Conservation (phyloP, 37 sponge, comb jelly and placozoan species). For the Corticium candelabrum region DNA sequence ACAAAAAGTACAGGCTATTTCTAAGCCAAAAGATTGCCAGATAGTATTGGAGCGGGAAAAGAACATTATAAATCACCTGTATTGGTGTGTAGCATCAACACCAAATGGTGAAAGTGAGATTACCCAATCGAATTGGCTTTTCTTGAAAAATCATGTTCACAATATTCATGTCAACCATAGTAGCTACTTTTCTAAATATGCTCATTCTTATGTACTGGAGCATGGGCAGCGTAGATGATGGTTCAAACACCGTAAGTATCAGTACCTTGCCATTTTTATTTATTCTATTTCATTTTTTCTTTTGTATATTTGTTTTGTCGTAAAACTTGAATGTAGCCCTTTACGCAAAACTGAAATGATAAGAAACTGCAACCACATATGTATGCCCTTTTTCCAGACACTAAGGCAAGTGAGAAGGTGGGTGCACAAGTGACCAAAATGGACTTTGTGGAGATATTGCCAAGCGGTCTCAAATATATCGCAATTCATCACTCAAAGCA, state of each 20-base stretch:
- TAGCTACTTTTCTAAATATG: slow-evolving; percentile 18
- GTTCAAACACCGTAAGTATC: slow-evolving; percentile 38
- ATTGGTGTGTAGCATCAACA: slow-evolving; percentile 43
- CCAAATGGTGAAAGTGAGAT: slow-evolving; percentile 9
- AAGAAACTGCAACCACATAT: too few species aligned
- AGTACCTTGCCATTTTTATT: too few species aligned
- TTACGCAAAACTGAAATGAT: too few species aligned
- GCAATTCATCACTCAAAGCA: not conserved
- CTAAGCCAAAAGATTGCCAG: slow-evolving; percentile 28
- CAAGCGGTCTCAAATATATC: not conserved
- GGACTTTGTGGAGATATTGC: not conserved
- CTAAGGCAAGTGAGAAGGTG: not conserved
- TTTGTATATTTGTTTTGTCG: not conserved
- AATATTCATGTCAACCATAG: slow-evolving; percentile 29
- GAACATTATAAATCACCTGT: slow-evolving; percentile 25
- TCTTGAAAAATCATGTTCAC: slow-evolving; percentile 35
- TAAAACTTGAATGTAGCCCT: not conserved
- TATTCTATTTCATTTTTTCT: too few species aligned
- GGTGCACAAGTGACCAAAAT: not conserved
- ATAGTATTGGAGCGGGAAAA: slow-evolving; percentile 17
- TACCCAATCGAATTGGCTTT: slow-evolving; percentile 35
- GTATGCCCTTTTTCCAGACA: too few species aligned
- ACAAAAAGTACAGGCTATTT: slow-evolving; percentile 15
- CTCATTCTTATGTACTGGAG: slow-evolving; percentile 3
- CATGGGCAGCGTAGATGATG: slow-evolving; percentile 32